phyloP scores from a whole-genome alignment of 2,888 invertebrate genomes.

The Hirtodrosophila cameraria region DNA sequence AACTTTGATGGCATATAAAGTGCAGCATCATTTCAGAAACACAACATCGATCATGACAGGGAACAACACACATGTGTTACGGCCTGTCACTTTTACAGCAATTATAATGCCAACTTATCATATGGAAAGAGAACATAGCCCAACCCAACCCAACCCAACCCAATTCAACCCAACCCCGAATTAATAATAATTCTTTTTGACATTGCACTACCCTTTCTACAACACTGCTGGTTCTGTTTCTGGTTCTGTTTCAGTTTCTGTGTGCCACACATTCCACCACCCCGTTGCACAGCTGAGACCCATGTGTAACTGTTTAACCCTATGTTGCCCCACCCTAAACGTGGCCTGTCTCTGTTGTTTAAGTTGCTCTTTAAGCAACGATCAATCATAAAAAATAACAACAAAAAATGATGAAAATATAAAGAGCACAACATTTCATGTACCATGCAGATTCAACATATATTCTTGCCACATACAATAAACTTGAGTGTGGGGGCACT shows the following conservation, averaged over 20 bases:
- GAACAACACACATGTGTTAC: constrained; percentile 32
- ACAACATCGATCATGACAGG: constrained; percentile 65
- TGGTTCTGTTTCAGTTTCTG: no score
- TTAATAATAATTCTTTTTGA: constrained; percentile 58
- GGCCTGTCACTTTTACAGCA: constrained; percentile 54
- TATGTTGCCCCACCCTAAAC: constrained; percentile 37
- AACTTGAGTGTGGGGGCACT: constrained; percentile 39
- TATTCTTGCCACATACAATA: constrained; percentile 3
- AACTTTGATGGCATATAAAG: constrained; percentile 41
- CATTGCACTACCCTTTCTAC: constrained; percentile 28
- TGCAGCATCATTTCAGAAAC: constrained; percentile 59
- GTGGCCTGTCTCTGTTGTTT: constrained; percentile 26
- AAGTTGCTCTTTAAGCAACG: constrained; percentile 64
- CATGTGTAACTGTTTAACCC: constrained; percentile 72
- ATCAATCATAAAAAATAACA: constrained; percentile 58
- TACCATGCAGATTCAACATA: constrained; percentile 50
- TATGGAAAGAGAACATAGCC: constrained; percentile 23
- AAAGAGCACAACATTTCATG: constrained; percentile 39
- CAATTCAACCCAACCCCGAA: constrained; percentile 54
- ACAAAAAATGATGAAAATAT: not conserved
- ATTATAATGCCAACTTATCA: constrained; percentile 56
- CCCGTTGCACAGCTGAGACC: constrained; percentile 31
- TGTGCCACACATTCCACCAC: constrained; percentile 13
- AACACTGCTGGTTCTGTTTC: constrained; percentile 1
- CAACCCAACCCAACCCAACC: no score